A percentile compares a stretch with the other conserved stretches of the same genome.
Conservation (phyloP, 92 coral and sea anemone species). For the Porites cylindrica region DNA sequence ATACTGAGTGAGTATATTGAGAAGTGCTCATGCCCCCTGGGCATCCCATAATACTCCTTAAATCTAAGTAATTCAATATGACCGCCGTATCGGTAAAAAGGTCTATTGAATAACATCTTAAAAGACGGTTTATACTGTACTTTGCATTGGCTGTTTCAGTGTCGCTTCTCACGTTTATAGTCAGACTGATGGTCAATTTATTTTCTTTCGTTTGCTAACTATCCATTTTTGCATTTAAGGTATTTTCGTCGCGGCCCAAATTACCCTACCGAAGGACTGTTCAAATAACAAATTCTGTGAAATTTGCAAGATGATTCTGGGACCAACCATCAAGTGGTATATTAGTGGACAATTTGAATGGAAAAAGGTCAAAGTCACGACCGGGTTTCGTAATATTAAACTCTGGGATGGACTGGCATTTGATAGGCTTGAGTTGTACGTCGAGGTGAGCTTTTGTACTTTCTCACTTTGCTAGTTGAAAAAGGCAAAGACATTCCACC, state of each 20-base stretch:
- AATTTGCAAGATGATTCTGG: conserved; percentile 85
- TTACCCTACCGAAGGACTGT: conserved; percentile 93
- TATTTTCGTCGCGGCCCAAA: conserved; percentile 81
- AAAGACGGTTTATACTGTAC: too few relatives aligned
- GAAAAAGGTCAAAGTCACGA: conserved; percentile 80
- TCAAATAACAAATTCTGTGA: conserved; percentile 91
- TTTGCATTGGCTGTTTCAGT: too few relatives aligned
- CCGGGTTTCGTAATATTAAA: conserved; percentile 81
- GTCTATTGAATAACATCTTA: too few relatives aligned
- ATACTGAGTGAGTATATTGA: too few relatives aligned
- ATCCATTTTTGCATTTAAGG: conserved; percentile 41
- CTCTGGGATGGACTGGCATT: conserved; percentile 84
- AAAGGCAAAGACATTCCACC: background rate
- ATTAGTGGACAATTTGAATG: conserved; percentile 87
- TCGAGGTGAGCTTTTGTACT: conserved; percentile 67
- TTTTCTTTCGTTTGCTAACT: background rate
- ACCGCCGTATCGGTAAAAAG: too few relatives aligned
- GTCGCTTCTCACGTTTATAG: too few relatives aligned
- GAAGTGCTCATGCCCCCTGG: too few relatives aligned
- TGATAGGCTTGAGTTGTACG: conserved; percentile 83
- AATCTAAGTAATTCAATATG: too few relatives aligned
- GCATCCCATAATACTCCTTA: too few relatives aligned
- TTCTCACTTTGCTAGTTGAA: background rate
- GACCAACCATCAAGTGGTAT: conserved; percentile 84
- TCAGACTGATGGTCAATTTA: background rate